A percentile compares a stretch with the other conserved stretches of the same genome.
These are phyloP conservation scores for Rhaphigaster nebulosa DNA, from an alignment of 2,888 invertebrate species.

Conservation along the genomic window DNA sequence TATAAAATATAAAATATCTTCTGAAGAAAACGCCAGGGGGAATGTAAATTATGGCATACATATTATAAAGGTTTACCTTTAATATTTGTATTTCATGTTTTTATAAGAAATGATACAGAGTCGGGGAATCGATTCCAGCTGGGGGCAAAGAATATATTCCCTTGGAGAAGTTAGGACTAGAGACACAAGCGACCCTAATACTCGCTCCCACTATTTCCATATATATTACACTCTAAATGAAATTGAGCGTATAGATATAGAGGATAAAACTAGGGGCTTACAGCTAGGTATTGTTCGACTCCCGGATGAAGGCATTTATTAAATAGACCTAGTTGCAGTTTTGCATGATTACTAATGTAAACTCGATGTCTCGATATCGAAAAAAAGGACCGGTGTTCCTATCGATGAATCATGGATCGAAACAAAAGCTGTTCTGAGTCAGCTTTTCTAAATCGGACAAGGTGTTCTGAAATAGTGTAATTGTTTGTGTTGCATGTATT, in stretches of 20 bases:
- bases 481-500: conserved; percentile 5
- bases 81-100: conserved; percentile 50
- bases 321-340: background rate
- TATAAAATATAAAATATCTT: conserved; percentile 47
- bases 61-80: conserved; percentile 45
- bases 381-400: background rate
- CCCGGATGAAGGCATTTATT: conserved; percentile 17
- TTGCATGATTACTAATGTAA: background rate
- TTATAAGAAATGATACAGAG: conserved; percentile 49
- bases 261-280: conserved; percentile 46
- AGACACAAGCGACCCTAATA: conserved; percentile 40
- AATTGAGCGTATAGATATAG: conserved; percentile 54
- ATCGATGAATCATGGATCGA: background rate
- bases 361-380: background rate
- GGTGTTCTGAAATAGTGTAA: conserved; percentile 34
- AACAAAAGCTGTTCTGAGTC: background rate
- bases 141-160: conserved; percentile 44
- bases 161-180: conserved; percentile 42
- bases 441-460: conserved; percentile 1
- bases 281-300: conserved; percentile 27
- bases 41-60: conserved; percentile 44
- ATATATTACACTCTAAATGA: conserved; percentile 59
- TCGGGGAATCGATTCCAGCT: conserved; percentile 7
- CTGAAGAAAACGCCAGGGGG: conserved; percentile 4
- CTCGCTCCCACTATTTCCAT: conserved; percentile 50